Evolutionary conservation across 2,797 vertebrate genomes (phyloP).

Genomic region (Myripristis jacobus): DNA sequence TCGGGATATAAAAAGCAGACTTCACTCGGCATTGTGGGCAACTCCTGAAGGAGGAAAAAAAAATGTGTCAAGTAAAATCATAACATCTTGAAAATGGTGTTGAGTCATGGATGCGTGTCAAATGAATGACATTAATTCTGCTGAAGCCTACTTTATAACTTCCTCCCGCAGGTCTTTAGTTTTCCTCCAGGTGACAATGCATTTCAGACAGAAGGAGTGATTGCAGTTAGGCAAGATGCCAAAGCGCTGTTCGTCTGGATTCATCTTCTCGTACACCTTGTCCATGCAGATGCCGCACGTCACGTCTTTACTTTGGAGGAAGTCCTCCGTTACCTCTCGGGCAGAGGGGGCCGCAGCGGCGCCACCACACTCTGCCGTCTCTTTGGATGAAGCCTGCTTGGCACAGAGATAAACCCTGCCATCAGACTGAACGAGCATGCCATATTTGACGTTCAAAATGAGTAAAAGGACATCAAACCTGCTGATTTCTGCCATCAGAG

Average conservation of each 20-base stretch:
- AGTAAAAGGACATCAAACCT: conserved; percentile 47
- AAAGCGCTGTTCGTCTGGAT: conserved; percentile 80
- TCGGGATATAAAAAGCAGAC: conserved; percentile 90
- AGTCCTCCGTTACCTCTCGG: conserved; percentile 47
- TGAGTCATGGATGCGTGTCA: not conserved
- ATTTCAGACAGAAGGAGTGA: conserved; percentile 89
- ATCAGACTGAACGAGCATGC: not conserved
- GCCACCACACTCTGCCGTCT: conserved; percentile 40
- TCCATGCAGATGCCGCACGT: conserved; percentile 96
- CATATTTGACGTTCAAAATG: not conserved
- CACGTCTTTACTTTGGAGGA: conserved; percentile 82
- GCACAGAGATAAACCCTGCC: conserved; percentile 21
- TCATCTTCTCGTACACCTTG: conserved; percentile 87
- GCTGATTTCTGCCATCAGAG: conserved; percentile 13
- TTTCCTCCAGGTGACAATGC: conserved; percentile 90
- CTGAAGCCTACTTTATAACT: conserved; percentile 84
- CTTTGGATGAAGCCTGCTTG: conserved; percentile 47
- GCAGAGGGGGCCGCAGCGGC: conserved; percentile 50
- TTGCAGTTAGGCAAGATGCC: conserved; percentile 91
- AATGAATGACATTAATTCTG: not conserved
- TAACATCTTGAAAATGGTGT: too few relatives aligned
- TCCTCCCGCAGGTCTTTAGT: conserved; percentile 84
- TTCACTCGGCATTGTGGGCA: conserved; percentile 92
- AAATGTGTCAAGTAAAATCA: not conserved
- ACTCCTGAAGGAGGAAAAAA: conserved; percentile 71